Percentiles rank a stretch among this genome's conserved stretches.
phyloP scores from a whole-genome alignment of 2,888 invertebrate species.

The Rhorus exstirpatorius region DNA sequence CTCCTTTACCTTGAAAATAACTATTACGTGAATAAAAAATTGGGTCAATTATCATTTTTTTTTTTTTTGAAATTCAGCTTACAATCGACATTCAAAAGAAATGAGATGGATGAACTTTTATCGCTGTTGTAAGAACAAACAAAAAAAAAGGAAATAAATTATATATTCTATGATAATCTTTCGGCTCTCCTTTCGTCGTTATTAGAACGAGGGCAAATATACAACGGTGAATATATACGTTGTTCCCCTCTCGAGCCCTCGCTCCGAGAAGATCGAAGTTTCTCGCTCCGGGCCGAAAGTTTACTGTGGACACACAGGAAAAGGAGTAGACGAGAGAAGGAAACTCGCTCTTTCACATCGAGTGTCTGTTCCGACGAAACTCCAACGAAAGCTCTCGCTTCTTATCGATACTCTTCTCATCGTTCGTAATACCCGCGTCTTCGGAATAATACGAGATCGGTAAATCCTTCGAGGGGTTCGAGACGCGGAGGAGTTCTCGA shows the following conservation, averaged over 20 bases:
- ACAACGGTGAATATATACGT: conserved; percentile 25
- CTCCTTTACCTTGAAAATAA: too few relatives aligned
- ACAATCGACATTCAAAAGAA: too few relatives aligned
- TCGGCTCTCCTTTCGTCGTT: neutral
- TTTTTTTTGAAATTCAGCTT: too few relatives aligned
- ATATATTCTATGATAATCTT: conserved; percentile 20
- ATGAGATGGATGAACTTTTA: too few relatives aligned
- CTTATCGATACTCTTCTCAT: conserved; percentile 46
- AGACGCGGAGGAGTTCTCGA: conserved; percentile 21
- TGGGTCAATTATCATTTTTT: too few relatives aligned
- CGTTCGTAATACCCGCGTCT: conserved; percentile 30
- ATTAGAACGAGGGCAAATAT: conserved; percentile 32
- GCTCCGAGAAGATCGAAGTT: conserved; percentile 50
- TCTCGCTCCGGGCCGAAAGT: conserved; percentile 3
- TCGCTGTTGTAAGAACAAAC: neutral
- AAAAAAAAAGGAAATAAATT: neutral
- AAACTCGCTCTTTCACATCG: conserved; percentile 5
- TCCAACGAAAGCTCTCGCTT: conserved; percentile 27
- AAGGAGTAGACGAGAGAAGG: neutral
- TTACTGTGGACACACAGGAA: conserved; percentile 33
- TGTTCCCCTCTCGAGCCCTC: conserved; percentile 12
- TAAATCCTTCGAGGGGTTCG: neutral
- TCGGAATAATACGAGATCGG: conserved; percentile 35
- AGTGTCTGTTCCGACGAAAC: conserved; percentile 60
- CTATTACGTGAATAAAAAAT: too few relatives aligned